A percentile compares a stretch with the other conserved stretches of the same genome.
phyloP scores from a whole-genome alignment of 2,888 invertebrate species.

The Caenorhabditis wallacei region DNA sequence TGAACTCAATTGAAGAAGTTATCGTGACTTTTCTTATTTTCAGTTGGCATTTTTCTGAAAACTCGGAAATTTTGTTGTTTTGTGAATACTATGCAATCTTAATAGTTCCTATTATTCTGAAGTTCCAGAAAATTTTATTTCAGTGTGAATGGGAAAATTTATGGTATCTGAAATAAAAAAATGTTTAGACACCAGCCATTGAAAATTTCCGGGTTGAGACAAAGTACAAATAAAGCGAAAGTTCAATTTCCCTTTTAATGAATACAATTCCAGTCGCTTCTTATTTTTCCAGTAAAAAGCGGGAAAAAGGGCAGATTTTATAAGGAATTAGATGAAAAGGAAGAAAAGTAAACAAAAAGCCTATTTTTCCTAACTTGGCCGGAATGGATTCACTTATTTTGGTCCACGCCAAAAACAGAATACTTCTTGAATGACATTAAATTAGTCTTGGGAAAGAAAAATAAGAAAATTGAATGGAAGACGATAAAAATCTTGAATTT shows the following conservation, averaged over 20 bases:
- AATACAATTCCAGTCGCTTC: neutral
- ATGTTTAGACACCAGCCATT: no score
- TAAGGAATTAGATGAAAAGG: neutral
- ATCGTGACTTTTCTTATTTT: no score
- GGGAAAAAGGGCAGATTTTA: conserved; percentile 4
- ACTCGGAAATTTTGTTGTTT: no score
- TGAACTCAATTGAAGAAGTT: no score
- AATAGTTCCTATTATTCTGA: no score
- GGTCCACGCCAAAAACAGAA: conserved; percentile 31
- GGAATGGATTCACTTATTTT: conserved; percentile 7
- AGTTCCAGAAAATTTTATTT: no score
- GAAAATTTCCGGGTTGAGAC: neutral
- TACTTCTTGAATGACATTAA: conserved; percentile 35
- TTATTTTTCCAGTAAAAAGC: no score
- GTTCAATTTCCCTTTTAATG: neutral
- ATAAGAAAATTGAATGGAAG: conserved; percentile 18
- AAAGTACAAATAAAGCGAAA: neutral
- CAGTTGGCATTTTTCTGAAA: no score
- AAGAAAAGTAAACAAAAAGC: conserved; percentile 7
- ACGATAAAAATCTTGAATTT: conserved; percentile 33
- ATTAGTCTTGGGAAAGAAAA: conserved; percentile 32
- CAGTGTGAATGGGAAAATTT: no score
- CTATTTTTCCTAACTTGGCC: conserved; percentile 6
- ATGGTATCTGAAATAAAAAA: no score
- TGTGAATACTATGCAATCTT: no score